phyloP scores from a whole-genome alignment of 2,888 invertebrate species.

The Timandra comae region DNA sequence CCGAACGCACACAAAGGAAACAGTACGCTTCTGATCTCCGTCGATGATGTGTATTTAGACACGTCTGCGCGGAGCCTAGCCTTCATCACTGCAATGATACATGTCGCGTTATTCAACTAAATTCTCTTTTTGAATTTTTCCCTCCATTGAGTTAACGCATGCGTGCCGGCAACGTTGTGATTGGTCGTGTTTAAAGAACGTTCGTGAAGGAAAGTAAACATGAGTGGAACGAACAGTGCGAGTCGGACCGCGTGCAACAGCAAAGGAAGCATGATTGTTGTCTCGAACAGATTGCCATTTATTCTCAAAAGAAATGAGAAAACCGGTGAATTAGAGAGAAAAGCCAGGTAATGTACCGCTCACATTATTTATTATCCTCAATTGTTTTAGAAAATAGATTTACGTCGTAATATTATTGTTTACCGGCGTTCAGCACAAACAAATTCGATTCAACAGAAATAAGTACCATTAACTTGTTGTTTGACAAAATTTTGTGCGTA shows the following conservation, averaged over 20 bases:
- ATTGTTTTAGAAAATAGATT: too few relatives aligned
- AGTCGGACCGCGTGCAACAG: slow-evolving; percentile 69
- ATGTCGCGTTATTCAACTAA: slow-evolving; percentile 31
- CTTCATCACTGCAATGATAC: slow-evolving; percentile 42
- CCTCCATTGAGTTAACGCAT: slow-evolving; percentile 54
- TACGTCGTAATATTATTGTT: too few relatives aligned
- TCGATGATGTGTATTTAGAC: slow-evolving; percentile 57
- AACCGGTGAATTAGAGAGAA: slow-evolving; percentile 84
- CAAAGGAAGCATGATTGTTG: slow-evolving; percentile 90
- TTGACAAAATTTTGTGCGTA: too few relatives aligned
- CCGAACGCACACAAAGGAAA: slow-evolving; percentile 52
- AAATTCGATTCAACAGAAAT: too few relatives aligned
- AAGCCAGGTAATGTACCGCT: slow-evolving; percentile 82
- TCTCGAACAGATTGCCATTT: slow-evolving; percentile 93
- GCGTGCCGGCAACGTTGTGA: slow-evolving; percentile 55
- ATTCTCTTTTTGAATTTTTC: slow-evolving; percentile 44
- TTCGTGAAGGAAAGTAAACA: slow-evolving; percentile 42
- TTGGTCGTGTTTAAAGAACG: slow-evolving; percentile 53
- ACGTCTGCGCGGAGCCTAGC: slow-evolving; percentile 32
- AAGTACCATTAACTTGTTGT: too few relatives aligned
- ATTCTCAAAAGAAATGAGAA: slow-evolving; percentile 85
- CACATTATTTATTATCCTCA: too few relatives aligned
- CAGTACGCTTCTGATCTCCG: slow-evolving; percentile 65
- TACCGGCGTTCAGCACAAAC: too few relatives aligned
- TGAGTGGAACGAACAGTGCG: slow-evolving; percentile 52